Base-by-base conservation (phyloP, 2,113 vertebrate genomes). In the Furnarius figulus region DNA sequence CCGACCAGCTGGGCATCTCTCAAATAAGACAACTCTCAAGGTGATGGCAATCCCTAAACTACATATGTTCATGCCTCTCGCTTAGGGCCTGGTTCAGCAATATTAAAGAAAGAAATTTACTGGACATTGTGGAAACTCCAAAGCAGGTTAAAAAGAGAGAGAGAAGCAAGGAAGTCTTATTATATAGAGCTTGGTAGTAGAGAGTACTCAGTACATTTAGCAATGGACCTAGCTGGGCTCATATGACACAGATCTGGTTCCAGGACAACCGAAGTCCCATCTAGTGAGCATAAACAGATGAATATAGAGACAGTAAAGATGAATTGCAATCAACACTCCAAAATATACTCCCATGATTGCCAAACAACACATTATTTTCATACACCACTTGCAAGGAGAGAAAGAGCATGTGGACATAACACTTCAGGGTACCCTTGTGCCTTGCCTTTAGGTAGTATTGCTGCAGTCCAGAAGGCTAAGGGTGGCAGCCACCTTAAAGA, bases 161-260 rank as follows among this genome's bases (percentile, higher is more conserved):
- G 5, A 80, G 6, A 88, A 37, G 47, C 24, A 53, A 4, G 9
- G 47, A 66, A 78, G 23, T 8, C 14, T 63, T 63, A 11, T 8
- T 63, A 8, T 8, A 22, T 4, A 33, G 23, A 37, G 7, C 44
- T 71, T 71, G 27, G 30, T 56, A 24, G 46, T 12, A 82, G 31
- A 44, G 2, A 58, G 14, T 58, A 46, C 4, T 31, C 1, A 1
- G 12, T 74, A 33, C 17, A 28, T 53, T 49, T 53, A 82, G 27
- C 0, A 0, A 15, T 27, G n/a, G 13, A 39, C 24, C 10, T 21
- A 73, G 0, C 8, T 56, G 33, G 12, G 9, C 10, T 53, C 49
- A 8, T 13, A n/a, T 10, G 25, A 79, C 24, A 18, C 6, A 21
- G 0, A 0, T 42, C 21, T 71, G 4, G 24, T 40, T 58, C 39